Evolutionary conservation across 2,888 invertebrate genomes (phyloP), one percentile per base, ranked within the genome.

Genomic region (Nematopogon swammerdamellus): DNA sequence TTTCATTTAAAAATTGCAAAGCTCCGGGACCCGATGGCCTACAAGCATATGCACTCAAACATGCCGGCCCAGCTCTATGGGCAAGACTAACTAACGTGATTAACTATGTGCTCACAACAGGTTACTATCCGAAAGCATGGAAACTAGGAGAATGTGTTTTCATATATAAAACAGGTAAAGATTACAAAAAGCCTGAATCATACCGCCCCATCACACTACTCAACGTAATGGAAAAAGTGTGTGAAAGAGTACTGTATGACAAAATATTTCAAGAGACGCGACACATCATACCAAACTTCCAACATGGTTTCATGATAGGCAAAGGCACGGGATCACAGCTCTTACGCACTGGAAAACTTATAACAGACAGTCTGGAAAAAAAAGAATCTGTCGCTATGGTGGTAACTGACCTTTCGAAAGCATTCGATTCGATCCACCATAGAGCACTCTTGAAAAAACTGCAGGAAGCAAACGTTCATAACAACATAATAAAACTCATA

Each of bases 371-470:
- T 10, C 14, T 29, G n/a, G 11, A 19, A 3, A 20, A 29, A 16
- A 6, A 14, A 17, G 18, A 47, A 4, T 18, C 19, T 3, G 18
- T 47, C 11, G 18, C 44, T 4, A 18, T 48, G 19, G 25, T 44
- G 16, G 11, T 42, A 10, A 47, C 47, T 4, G 36, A 47, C 19
- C 36, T 42, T 18, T 19, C 18, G 3, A 47, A 44, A 30, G 48
- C 48, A 3, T 47, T 47, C 43, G 42, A 47, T 19, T 42, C 47
- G n/a, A 42, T 47, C 4, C 19, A 47, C 36, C 47, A 47, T 17
- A 8, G 3, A 18, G 47, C 17, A 18, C 47, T 47, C 2, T 6
- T 36, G 10, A 47, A 47, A 11, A 47, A 47, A 36, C 30, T 47
- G 20, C 25, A 36, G 18, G 8, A 14, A 10, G 47, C 47, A 16